phyloP scores from a whole-genome alignment of 2,113 vertebrate genomes.

The Rhinopithecus roxellana region DNA sequence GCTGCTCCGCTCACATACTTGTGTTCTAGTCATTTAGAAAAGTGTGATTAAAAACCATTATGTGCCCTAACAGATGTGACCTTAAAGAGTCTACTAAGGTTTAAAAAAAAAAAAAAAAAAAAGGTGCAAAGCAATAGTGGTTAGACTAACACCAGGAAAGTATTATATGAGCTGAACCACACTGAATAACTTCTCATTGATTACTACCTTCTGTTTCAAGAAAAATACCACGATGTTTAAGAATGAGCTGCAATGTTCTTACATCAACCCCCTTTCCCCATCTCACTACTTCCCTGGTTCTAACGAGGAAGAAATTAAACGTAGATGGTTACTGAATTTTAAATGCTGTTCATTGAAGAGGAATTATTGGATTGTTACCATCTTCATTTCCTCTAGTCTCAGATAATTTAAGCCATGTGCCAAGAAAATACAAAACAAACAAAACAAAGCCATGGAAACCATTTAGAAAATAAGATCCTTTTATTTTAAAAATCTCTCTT shows the following conservation, averaged over 20 bases:
- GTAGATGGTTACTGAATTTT: background rate
- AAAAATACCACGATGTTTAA: conserved; percentile 74
- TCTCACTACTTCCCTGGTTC: conserved; percentile 9
- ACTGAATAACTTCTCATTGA: conserved; percentile 77
- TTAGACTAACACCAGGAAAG: conserved; percentile 85
- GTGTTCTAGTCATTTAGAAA: conserved; percentile 77
- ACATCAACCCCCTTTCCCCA: background rate
- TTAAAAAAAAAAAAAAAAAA: conserved; percentile 46
- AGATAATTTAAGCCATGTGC: background rate
- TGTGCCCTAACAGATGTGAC: conserved; percentile 85
- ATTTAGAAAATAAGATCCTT: conserved; percentile 37
- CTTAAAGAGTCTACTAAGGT: conserved; percentile 75
- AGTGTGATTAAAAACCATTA: conserved; percentile 86
- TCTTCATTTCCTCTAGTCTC: background rate
- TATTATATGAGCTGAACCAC: conserved; percentile 81
- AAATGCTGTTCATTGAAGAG: conserved; percentile 47
- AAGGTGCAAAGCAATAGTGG: conserved; percentile 82
- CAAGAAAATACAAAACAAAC: conserved; percentile 37
- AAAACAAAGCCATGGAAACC: conserved; percentile 46
- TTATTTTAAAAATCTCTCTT: background rate
- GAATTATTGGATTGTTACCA: conserved; percentile 45
- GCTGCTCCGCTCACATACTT: conserved; percentile 64
- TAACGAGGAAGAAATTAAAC: conserved; percentile 73
- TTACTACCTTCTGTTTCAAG: conserved; percentile 85
- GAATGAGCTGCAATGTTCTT: conserved; percentile 69